A percentile compares a stretch with the other conserved stretches of the same genome.
Conservation (phyloP, 2,888 invertebrate genomes). For the Eustalomyia histrio region DNA sequence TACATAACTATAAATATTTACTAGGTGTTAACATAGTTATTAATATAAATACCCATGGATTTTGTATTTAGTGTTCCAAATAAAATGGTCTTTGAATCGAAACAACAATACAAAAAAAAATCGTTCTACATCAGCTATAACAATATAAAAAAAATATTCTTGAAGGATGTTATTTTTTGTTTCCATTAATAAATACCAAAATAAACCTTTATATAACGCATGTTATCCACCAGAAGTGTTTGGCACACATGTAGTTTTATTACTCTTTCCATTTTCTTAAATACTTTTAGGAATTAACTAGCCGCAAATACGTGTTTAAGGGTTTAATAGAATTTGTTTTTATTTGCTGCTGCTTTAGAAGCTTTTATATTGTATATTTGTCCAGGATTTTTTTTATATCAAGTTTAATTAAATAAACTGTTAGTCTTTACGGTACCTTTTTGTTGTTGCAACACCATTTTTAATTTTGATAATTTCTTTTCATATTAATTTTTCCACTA, state of each 20-base stretch:
- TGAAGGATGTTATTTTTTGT: constrained; percentile 7
- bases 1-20: constrained; percentile 49
- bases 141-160: constrained; percentile 12
- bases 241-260: constrained; percentile 8
- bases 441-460: too few relatives aligned
- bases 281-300: constrained; percentile 59
- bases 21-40: constrained; percentile 43
- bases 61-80: constrained; percentile 5
- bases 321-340: background rate
- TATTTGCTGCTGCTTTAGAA: too few relatives aligned
- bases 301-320: constrained; percentile 24
- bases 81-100: constrained; percentile 6
- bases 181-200: constrained; percentile 16
- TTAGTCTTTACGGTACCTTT: too few relatives aligned
- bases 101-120: constrained; percentile 1
- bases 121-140: background rate
- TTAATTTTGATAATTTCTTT: too few relatives aligned
- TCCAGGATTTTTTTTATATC: background rate
- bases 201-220: constrained; percentile 42
- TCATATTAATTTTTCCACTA: too few relatives aligned
- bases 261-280: background rate
- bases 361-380: constrained; percentile 57
- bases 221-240: constrained; percentile 41
- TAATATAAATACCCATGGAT: constrained; percentile 20
- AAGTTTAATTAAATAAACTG: too few relatives aligned